These are phyloP conservation scores for Ostrea denselamellosa DNA, from an alignment of 1,140 invertebrate species.

Conservation along the genomic window DNA sequence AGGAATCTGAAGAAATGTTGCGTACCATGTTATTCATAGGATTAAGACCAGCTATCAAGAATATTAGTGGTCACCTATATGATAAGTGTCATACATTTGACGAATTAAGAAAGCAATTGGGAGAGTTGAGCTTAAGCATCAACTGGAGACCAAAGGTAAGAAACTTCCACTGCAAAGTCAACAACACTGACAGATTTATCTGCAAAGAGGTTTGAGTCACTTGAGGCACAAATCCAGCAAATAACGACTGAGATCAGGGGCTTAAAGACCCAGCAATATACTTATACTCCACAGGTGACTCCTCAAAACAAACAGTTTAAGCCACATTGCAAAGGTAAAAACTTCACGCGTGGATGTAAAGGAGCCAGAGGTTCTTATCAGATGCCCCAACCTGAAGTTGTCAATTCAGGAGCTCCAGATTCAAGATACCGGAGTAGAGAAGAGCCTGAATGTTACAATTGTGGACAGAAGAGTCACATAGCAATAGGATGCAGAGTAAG, in stretches of 20 bases:
- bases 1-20: constrained; percentile 44
- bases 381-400: too few relatives aligned
- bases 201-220: background rate
- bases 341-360: too few relatives aligned
- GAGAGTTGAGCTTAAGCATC: constrained; percentile 35
- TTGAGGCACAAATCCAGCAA: background rate
- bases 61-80: constrained; percentile 47
- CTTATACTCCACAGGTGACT: too few relatives aligned
- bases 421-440: too few relatives aligned
- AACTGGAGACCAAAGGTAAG: background rate
- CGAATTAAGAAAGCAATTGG: constrained; percentile 20
- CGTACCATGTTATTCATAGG: constrained; percentile 48
- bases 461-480: too few relatives aligned
- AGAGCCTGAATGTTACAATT: too few relatives aligned
- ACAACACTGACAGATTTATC: background rate
- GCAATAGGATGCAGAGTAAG: too few relatives aligned
- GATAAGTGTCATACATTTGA: constrained; percentile 46
- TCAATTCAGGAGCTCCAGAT: too few relatives aligned
- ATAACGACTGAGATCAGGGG: too few relatives aligned
- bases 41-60: constrained; percentile 47
- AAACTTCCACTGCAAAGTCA: background rate
- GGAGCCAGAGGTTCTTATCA: too few relatives aligned
- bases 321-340: too few relatives aligned
- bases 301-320: too few relatives aligned
- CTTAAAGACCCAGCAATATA: background rate